A percentile compares a stretch with the other conserved stretches of the same genome.
These are phyloP conservation scores for Lophochroa leadbeateri DNA, from an alignment of 2,113 vertebrate genomes.

Conservation along the genomic window DNA sequence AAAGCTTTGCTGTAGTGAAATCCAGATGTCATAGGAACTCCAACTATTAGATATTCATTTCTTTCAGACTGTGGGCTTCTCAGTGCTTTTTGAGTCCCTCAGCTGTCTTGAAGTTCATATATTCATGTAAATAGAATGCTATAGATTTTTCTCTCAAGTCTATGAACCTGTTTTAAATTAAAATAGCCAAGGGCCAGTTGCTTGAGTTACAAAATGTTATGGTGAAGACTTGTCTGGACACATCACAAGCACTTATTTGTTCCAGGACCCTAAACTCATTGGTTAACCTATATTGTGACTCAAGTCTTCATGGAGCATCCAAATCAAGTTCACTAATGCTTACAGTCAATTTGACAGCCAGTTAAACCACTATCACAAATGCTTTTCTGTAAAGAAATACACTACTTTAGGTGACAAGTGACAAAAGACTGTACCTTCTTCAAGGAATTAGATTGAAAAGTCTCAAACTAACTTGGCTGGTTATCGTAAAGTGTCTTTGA, in stretches of 20 bases:
- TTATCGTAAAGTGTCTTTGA: neutral
- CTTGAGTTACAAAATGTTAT: neutral
- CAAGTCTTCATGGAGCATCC: neutral
- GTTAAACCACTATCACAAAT: neutral
- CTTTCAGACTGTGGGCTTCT: neutral
- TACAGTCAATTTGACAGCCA: neutral
- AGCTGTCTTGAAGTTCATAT: constrained; percentile 14
- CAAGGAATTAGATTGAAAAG: neutral
- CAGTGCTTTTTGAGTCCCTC: neutral
- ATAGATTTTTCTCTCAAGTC: neutral
- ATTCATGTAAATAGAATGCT: neutral
- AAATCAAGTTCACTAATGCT: neutral
- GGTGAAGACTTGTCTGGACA: neutral
- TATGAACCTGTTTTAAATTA: constrained; percentile 35
- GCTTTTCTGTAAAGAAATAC: neutral
- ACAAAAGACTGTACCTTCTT: neutral
- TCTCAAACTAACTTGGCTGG: neutral
- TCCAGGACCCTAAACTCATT: neutral
- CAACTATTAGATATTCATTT: neutral
- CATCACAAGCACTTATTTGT: neutral
- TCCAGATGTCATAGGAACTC: constrained; percentile 40
- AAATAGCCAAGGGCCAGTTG: neutral
- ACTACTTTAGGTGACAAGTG: neutral
- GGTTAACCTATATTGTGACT: neutral
- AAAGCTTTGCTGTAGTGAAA: neutral